These are phyloP conservation scores for Drosophila ezoana DNA, from an alignment of 2,888 invertebrate genomes.

Conservation along the genomic window DNA sequence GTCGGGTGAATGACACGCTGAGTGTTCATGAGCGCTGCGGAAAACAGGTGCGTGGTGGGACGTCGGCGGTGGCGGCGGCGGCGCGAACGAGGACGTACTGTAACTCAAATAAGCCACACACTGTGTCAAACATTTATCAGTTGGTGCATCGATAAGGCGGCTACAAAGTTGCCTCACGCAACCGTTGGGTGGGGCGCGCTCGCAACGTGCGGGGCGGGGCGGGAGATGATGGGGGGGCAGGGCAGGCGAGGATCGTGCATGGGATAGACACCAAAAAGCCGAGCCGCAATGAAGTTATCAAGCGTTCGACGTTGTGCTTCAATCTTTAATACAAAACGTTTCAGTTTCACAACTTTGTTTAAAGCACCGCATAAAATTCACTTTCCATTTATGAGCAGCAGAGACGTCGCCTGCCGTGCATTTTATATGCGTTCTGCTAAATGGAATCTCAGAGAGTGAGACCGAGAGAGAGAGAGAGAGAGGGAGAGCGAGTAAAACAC, in stretches of 20 bases:
- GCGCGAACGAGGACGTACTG: constrained; percentile 37
- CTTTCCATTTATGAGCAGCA: constrained; percentile 61
- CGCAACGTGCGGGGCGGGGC: too few species aligned
- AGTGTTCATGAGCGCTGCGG: constrained; percentile 26
- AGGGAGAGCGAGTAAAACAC: too few species aligned
- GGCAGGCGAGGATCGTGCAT: neutral
- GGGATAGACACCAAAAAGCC: constrained; percentile 15
- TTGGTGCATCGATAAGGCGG: constrained; percentile 66
- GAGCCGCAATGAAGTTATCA: constrained; percentile 68
- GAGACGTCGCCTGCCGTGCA: constrained; percentile 53
- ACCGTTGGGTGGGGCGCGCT: neutral
- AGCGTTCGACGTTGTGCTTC: constrained; percentile 25
- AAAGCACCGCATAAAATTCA: constrained; percentile 72
- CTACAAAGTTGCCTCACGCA: constrained; percentile 69
- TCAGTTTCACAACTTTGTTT: constrained; percentile 74
- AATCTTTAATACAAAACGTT: constrained; percentile 58
- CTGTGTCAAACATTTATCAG: constrained; percentile 79
- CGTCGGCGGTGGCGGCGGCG: neutral
- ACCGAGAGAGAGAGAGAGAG: too few species aligned
- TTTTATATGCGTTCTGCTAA: constrained; percentile 47
- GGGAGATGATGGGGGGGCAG: too few species aligned
- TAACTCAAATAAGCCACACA: constrained; percentile 67
- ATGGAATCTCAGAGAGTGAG: constrained; percentile 7
- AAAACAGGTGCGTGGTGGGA: neutral
- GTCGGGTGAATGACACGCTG: constrained; percentile 61